Conservation (phyloP, 2,113 vertebrate genomes). For the Vulpes ferrilata region DNA sequence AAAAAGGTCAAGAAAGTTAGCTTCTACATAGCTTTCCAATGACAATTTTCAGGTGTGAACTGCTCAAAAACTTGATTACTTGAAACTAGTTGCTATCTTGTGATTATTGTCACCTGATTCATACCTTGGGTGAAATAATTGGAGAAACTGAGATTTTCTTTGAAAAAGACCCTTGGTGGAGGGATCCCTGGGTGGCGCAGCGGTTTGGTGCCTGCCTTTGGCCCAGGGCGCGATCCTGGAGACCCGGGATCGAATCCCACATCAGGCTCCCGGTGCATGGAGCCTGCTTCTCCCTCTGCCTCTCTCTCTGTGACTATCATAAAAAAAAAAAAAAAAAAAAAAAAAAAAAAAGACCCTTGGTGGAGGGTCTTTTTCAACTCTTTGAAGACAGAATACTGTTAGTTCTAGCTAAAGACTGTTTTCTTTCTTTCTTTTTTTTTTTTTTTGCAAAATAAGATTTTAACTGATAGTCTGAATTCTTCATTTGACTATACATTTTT, state of each 20-base stretch:
- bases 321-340: too few species aligned
- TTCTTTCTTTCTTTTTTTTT: neutral
- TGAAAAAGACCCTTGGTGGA: neutral
- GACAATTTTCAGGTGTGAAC: neutral
- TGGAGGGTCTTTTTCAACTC: neutral
- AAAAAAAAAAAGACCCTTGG: neutral
- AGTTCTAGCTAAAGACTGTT: neutral
- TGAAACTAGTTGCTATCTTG: neutral
- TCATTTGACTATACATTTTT: neutral
- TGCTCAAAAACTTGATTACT: neutral
- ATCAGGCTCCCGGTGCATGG: too few species aligned
- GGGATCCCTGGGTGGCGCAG: too few species aligned
- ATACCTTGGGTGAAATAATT: neutral
- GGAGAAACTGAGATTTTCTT: neutral
- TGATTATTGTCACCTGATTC: neutral
- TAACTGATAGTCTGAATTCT: neutral
- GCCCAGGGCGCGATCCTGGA: too few species aligned
- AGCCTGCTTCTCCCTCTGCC: too few species aligned
- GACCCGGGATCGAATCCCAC: too few species aligned
- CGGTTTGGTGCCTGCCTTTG: too few species aligned
- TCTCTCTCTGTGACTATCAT: too few species aligned
- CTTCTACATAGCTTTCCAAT: neutral
- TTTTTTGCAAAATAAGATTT: neutral
- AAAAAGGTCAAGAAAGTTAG: neutral
- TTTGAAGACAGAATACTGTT: neutral